Evolutionary conservation across 2,888 invertebrate genomes (phyloP).

Genomic region (Lasioglossum villosulum): DNA sequence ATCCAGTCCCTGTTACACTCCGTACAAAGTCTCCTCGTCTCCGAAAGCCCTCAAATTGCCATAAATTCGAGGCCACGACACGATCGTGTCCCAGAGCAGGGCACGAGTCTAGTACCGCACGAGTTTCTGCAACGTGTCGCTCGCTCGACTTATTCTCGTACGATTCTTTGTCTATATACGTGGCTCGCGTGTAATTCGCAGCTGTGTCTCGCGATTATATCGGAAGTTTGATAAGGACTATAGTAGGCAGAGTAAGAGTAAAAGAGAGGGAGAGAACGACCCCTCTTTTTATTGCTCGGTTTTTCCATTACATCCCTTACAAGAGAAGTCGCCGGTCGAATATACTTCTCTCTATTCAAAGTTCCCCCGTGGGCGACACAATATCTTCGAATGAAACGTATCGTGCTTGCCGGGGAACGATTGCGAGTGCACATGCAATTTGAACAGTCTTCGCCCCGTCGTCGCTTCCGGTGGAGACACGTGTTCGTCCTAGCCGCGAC

Average conservation of each 20-base stretch:
- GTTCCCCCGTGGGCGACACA: slow-evolving; percentile 19
- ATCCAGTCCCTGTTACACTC: not conserved
- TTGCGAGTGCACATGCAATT: slow-evolving; percentile 49
- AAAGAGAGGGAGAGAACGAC: not conserved
- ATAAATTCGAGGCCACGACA: not conserved
- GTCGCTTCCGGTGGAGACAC: slow-evolving; percentile 29
- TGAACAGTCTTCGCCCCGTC: slow-evolving; percentile 22
- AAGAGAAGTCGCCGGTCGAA: not conserved
- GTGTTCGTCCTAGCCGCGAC: slow-evolving; percentile 40
- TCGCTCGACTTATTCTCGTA: not conserved
- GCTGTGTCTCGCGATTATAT: not conserved
- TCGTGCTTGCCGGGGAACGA: not conserved
- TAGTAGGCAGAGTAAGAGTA: not conserved
- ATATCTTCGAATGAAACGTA: slow-evolving; percentile 34
- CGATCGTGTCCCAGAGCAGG: not conserved
- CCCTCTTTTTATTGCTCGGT: not conserved
- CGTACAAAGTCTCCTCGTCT: not conserved
- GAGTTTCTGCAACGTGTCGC: not conserved
- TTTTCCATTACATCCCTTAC: not conserved
- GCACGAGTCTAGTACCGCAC: not conserved
- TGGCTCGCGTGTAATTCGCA: not conserved
- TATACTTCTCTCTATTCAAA: slow-evolving; percentile 17
- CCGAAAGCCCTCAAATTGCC: not conserved
- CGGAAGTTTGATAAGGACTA: not conserved
- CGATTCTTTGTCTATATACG: not conserved